These are phyloP conservation scores for Ceuthmochares aereus DNA, from an alignment of 2,113 vertebrate species.

Conservation along the genomic window DNA sequence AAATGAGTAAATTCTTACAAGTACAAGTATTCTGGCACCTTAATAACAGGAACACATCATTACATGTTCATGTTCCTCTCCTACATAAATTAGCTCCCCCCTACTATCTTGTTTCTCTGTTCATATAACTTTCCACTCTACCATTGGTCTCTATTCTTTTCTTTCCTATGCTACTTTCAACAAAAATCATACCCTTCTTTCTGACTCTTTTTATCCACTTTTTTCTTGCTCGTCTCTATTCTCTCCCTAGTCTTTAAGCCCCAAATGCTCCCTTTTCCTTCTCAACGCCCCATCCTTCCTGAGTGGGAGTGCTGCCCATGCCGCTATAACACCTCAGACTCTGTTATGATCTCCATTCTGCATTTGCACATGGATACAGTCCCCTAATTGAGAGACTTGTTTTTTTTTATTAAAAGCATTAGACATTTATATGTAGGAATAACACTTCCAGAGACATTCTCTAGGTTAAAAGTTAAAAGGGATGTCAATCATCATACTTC, in stretches of 20 bases:
- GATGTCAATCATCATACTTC: conserved; percentile 75
- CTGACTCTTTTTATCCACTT: not conserved
- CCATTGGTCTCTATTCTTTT: not conserved
- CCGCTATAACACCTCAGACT: conserved; percentile 71
- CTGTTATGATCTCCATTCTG: conserved; percentile 68
- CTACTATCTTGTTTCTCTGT: not conserved
- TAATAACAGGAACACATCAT: not conserved
- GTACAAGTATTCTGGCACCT: not conserved
- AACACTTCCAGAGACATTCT: conserved; percentile 75
- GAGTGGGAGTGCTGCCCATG: conserved; percentile 70
- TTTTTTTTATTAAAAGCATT: conserved; percentile 69
- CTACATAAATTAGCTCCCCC: not conserved
- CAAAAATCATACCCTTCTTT: not conserved
- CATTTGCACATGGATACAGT: conserved; percentile 69
- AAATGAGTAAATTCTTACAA: not conserved
- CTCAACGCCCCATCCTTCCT: conserved; percentile 52
- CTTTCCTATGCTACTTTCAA: not conserved
- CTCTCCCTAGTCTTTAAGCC: conserved; percentile 16
- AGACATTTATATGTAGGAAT: conserved; percentile 74
- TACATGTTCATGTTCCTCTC: not conserved
- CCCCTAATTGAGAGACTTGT: conserved; percentile 61
- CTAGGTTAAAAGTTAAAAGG: conserved; percentile 76
- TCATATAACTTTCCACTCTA: not conserved
- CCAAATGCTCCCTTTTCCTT: conserved; percentile 58
- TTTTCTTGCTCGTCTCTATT: not conserved